Base-by-base conservation (phyloP, 2,113 vertebrate species). In the Lynx canadensis region DNA sequence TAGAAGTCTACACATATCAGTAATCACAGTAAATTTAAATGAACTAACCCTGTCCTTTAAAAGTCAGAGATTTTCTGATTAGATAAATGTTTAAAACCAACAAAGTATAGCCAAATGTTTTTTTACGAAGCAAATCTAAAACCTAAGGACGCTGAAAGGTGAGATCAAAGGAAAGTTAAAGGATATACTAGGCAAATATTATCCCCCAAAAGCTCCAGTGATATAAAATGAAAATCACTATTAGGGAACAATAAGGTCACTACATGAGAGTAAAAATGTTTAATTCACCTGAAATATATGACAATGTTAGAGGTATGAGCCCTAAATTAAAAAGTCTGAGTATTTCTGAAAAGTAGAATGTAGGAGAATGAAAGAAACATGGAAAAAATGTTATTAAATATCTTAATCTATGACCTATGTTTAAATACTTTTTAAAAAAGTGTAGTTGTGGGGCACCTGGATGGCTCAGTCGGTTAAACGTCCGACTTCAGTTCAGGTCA, bases 121-220 rank as follows among this genome's bases (percentile, higher is more conserved):
- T 89, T 68, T 45, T 36, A 92, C 60, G 41, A 89, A 88, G 83
- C 3, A 82, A 94, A 88, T 36, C 33, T 94, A 89, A 88, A 94
- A 52, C 16, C 18, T 5, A 55, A 78, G 31, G 74, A 86, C 36
- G 57, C 19, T 74, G 76, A 76, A 83, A 80, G 45, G 57, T 38
- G 21, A 84, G 79, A 96, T 27, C 50, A 88, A 93, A 50, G 23
- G 52, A 73, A 94, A 71, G 19, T 48, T 69, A 68, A 78, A 96
- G 55, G 69, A 83, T 48, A 79, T 1, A 38, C 3, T 15, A 82
- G 7, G 29, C n/a, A 73, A 36, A 73, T 90, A 80, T 13, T 71
- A 90, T 19, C 4, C 10, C 5, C 4, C 25, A 16, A 85, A 89
- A 57, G 31, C 4, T 66, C 33, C 57, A 79, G 66, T 15, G 36